A percentile compares a stretch with the other conserved stretches of the same genome.
Evolutionary conservation across 2,797 vertebrate species (phyloP).

Genomic region (Mormyrops boulengeri): DNA sequence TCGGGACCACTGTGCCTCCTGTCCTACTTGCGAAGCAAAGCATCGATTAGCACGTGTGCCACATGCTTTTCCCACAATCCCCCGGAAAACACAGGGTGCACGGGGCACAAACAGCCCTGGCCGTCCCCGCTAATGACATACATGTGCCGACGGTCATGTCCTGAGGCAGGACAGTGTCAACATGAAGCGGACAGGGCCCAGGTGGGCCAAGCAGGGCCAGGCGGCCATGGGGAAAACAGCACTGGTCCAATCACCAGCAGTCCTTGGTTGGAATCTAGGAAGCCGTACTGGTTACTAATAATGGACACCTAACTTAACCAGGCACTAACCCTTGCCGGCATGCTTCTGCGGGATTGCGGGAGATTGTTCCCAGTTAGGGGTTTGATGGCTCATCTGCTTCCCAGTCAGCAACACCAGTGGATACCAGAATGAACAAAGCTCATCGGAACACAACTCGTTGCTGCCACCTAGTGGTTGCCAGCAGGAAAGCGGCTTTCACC

Average conservation of each 20-base stretch:
- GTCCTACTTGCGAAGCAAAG: neutral
- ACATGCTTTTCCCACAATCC: neutral
- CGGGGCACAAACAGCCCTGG: neutral
- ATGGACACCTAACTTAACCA: neutral
- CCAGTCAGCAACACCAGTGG: neutral
- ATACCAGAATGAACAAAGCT: neutral
- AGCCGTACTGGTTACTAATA: neutral
- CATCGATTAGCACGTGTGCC: neutral
- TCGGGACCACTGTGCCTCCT: neutral
- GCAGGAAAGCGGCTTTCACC: neutral
- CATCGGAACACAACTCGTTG: neutral
- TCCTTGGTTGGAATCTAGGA: neutral
- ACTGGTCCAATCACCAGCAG: neutral
- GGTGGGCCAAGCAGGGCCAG: neutral
- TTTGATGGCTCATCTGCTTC: neutral
- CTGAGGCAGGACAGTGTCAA: neutral
- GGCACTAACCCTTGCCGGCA: neutral
- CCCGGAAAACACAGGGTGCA: neutral
- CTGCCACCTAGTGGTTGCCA: neutral
- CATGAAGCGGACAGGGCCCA: neutral
- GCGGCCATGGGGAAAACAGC: neutral
- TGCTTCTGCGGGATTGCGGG: neutral
- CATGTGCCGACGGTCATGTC: neutral
- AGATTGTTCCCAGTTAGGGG: neutral
- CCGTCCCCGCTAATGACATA: neutral